Percentiles rank a stretch among this genome's conserved stretches.
These are phyloP conservation scores for Apomyelois bistriatella DNA, from an alignment of 2,888 invertebrate genomes.

Conservation along the genomic window DNA sequence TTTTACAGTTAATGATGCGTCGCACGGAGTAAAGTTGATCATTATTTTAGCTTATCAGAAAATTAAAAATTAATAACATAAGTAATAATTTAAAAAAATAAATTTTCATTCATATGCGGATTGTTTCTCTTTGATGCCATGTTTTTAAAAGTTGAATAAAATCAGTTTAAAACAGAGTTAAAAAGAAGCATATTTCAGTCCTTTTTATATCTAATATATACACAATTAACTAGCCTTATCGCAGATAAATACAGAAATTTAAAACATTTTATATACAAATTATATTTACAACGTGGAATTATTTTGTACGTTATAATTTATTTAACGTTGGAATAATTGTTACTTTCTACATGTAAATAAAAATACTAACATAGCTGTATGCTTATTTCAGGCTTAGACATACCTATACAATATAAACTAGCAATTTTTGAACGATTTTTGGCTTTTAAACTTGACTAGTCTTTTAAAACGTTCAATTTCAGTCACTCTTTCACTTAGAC, in stretches of 20 bases:
- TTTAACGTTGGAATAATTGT: constrained; percentile 15
- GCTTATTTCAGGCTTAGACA: constrained; percentile 10
- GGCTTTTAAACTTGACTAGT: constrained; percentile 45
- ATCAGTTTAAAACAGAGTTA: constrained; percentile 1
- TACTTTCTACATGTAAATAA: constrained; percentile 14
- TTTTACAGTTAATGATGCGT: too few relatives aligned
- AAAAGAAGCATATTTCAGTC: constrained; percentile 22
- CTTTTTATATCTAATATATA: constrained; percentile 49
- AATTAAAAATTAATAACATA: too few relatives aligned
- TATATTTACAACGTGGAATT: constrained; percentile 64
- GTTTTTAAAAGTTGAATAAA: neutral
- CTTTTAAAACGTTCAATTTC: constrained; percentile 29
- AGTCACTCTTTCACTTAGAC: constrained; percentile 15
- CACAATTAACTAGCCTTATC: constrained; percentile 52
- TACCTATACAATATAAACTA: constrained; percentile 11
- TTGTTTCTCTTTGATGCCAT: neutral
- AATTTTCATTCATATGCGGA: neutral
- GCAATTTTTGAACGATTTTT: constrained; percentile 51
- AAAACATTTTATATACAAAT: constrained; percentile 64
- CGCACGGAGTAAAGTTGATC: too few relatives aligned
- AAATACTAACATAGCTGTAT: constrained; percentile 18
- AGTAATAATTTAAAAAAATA: too few relatives aligned
- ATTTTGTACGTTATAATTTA: constrained; percentile 72
- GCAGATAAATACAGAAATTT: constrained; percentile 60
- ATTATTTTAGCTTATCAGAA: too few relatives aligned